These are phyloP conservation scores for Cynopterus sphinx DNA, from an alignment of 2,797 vertebrate genomes.

Conservation along the genomic window DNA sequence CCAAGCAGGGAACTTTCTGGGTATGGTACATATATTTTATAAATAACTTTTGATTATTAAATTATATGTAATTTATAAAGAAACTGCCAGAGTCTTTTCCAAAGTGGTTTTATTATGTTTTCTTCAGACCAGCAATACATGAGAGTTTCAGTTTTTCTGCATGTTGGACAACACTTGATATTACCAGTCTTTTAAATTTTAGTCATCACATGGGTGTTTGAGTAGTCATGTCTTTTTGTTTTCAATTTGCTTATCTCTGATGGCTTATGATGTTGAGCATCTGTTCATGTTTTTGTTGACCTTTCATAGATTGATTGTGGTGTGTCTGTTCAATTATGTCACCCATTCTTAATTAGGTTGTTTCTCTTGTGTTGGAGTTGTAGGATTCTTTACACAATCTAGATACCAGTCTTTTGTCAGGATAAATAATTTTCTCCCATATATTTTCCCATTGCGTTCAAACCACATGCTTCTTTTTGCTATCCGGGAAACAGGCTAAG, in stretches of 20 bases:
- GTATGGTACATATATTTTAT: background rate
- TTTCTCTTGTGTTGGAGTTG: background rate
- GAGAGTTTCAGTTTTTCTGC: background rate
- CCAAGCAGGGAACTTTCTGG: background rate
- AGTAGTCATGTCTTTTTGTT: background rate
- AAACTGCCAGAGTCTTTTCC: background rate
- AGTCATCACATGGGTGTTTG: background rate
- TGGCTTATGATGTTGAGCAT: background rate
- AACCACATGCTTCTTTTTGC: background rate
- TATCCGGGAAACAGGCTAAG: background rate
- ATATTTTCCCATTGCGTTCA: background rate
- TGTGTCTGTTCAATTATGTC: background rate
- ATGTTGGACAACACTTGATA: background rate
- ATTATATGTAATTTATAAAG: background rate
- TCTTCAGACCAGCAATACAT: background rate
- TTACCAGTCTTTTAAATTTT: background rate
- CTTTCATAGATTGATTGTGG: background rate
- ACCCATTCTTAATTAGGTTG: background rate
- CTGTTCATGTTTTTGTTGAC: no score
- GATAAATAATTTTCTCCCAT: background rate
- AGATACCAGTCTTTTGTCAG: background rate
- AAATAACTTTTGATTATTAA: background rate
- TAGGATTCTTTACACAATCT: background rate
- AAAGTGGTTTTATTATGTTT: background rate
- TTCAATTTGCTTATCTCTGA: conserved; percentile 30